These are phyloP conservation scores for Octopus sinensis DNA, from an alignment of 1,140 invertebrate species.

Conservation along the genomic window DNA sequence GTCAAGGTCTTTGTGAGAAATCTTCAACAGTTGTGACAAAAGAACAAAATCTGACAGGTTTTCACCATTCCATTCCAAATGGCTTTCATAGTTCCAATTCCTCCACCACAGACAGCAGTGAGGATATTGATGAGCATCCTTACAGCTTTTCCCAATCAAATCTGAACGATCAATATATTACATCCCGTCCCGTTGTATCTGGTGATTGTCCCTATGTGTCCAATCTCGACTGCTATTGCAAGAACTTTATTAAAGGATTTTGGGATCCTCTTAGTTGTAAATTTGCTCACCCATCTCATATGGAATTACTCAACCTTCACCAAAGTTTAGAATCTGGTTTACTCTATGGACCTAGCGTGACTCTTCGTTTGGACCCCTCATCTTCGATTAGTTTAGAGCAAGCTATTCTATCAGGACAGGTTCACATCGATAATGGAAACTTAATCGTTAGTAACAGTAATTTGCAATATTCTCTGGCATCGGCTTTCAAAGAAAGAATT, in stretches of 20 bases:
- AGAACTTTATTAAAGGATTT: slow-evolving; percentile 45
- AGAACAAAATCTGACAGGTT: neutral
- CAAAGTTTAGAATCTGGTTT: slow-evolving; percentile 74
- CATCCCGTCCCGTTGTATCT: neutral
- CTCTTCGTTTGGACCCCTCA: slow-evolving; percentile 69
- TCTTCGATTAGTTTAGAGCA: slow-evolving; percentile 35
- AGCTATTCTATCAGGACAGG: slow-evolving; percentile 41
- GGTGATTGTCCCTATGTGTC: neutral
- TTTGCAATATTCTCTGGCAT: slow-evolving; percentile 33
- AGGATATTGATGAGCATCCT: neutral
- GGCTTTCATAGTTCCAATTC: slow-evolving; percentile 1
- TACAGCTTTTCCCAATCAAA: neutral
- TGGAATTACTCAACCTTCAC: slow-evolving; percentile 68
- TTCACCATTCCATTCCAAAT: slow-evolving; percentile 6
- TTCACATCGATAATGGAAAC: slow-evolving; percentile 74
- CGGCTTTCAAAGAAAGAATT: slow-evolving; percentile 39
- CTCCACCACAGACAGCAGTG: neutral
- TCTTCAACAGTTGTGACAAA: neutral
- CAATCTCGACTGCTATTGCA: slow-evolving; percentile 20
- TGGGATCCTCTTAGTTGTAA: slow-evolving; percentile 33
- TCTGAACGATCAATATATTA: neutral
- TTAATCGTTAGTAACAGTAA: slow-evolving; percentile 68
- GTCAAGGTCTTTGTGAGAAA: neutral
- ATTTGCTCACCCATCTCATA: slow-evolving; percentile 71
- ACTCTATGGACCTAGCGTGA: slow-evolving; percentile 68